phyloP scores from a whole-genome alignment of 1,140 invertebrate species.

The Dufourea novaeangliae region DNA sequence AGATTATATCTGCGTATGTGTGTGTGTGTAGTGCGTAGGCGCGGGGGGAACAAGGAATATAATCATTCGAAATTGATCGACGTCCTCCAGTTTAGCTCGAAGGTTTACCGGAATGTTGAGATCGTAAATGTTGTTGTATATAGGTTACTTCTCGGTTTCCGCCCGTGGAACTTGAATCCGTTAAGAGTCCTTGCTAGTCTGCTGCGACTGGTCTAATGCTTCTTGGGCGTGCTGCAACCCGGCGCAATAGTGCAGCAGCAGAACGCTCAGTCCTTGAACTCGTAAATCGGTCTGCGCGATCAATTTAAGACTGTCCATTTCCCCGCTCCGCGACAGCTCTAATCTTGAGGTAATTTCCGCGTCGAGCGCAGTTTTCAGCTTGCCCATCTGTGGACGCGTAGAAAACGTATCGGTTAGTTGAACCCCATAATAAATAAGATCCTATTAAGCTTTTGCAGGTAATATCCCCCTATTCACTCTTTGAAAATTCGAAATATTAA shows the following conservation, averaged over 20 bases:
- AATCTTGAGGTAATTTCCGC: slow-evolving; percentile 82
- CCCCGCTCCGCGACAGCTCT: slow-evolving; percentile 73
- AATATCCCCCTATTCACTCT: too few relatives aligned
- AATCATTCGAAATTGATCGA: neutral
- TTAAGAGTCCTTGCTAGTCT: slow-evolving; percentile 60
- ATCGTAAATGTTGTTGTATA: too few relatives aligned
- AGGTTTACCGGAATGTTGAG: neutral
- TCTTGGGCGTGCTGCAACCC: slow-evolving; percentile 88
- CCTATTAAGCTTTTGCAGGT: too few relatives aligned
- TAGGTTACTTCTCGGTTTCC: neutral
- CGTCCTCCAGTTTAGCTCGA: neutral
- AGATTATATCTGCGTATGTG: neutral
- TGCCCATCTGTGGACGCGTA: slow-evolving; percentile 84
- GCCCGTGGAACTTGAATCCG: neutral
- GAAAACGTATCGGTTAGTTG: slow-evolving; percentile 23
- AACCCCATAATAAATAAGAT: neutral
- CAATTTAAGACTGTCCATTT: slow-evolving; percentile 82
- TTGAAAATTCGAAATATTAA: too few relatives aligned
- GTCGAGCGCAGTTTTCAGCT: slow-evolving; percentile 88
- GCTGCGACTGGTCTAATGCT: slow-evolving; percentile 72
- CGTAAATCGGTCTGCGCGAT: slow-evolving; percentile 87
- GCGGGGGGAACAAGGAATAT: neutral
- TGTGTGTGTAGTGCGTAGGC: neutral
- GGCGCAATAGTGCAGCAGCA: slow-evolving; percentile 93
- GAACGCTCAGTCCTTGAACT: slow-evolving; percentile 89